phyloP scores from a whole-genome alignment of 2,888 invertebrate genomes.

The Parnassius apollo region DNA sequence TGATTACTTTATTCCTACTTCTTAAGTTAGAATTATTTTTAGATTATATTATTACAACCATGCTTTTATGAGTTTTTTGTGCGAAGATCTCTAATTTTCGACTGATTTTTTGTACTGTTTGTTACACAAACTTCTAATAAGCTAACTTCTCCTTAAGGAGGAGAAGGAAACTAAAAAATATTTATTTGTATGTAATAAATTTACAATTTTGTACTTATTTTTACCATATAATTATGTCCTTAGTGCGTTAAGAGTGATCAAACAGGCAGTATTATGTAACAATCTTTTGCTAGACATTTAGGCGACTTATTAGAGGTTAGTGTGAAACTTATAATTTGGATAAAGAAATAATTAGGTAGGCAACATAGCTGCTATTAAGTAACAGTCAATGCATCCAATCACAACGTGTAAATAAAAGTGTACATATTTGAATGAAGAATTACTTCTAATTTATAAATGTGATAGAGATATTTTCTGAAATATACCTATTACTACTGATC shows the following conservation, averaged over 20 bases:
- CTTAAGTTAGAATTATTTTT: constrained; percentile 39
- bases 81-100: constrained; percentile 59
- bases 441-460: background rate
- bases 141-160: constrained; percentile 27
- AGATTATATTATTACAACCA: constrained; percentile 51
- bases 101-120: constrained; percentile 52
- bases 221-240: constrained; percentile 3
- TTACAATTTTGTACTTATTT: constrained; percentile 20
- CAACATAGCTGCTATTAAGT: constrained; percentile 21
- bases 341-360: constrained; percentile 11
- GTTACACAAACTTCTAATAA: constrained; percentile 32
- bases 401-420: constrained; percentile 29
- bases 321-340: constrained; percentile 12
- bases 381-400: constrained; percentile 9
- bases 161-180: background rate
- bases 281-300: constrained; percentile 11
- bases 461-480: background rate
- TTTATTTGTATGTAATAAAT: constrained; percentile 16
- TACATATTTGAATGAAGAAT: constrained; percentile 24
- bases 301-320: constrained; percentile 21
- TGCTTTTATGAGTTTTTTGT: constrained; percentile 41
- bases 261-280: constrained; percentile 22
- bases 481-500: background rate
- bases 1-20: background rate
- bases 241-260: constrained; percentile 19